Evolutionary conservation across 2,797 vertebrate species (phyloP), one percentile per base, ranked within the genome.

Genomic region (Basileuterus tristriatus): DNA sequence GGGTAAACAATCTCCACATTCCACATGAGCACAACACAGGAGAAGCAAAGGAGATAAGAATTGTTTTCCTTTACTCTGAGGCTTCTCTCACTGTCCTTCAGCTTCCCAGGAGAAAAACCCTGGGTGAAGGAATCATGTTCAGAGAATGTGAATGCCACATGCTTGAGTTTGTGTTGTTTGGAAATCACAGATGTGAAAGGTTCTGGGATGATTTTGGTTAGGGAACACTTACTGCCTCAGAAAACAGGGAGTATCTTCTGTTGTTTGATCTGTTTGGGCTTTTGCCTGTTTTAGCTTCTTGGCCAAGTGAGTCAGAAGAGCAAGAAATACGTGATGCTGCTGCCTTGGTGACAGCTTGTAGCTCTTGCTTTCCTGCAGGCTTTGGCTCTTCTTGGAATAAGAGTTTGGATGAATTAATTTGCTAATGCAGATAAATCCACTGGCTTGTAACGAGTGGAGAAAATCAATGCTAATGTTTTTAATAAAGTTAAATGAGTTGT

Each of bases 401-500:
- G 70, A 70, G 17, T 32, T 55, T 83, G 36, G 53, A 79, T 78
- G 12, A 75, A 68, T 92, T 83, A 3, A 60, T 80, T 90, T 53
- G 19, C 44, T 89, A 69, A 86, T 69, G 68, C 64, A 62, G 79
- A 85, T 83, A 81, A 89, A 81, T 89, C 34, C 32, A 37, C 37
- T 87, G 72, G 49, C 60, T 44, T 95, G 53, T 80, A 94, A 77
- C 65, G n/a, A 84, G 63, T 55, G 65, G 59, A 84, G 75, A 89
- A 94, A 94, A 93, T 94, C 88, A 83, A 74, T 84, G 60, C 53
- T 82, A 67, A 29, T 53, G 46, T 87, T 84, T 89, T 90, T 93
- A 90, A 75, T 94, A 37, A 71, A 84, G 90, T 77, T 89, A 78
- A 89, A 77, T 71, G 78, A 87, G 69, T 94, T 2, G 8, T 64